These are phyloP conservation scores for Akabosia matsudoensis DNA, from an alignment of 1,140 invertebrate species.

Conservation along the genomic window DNA sequence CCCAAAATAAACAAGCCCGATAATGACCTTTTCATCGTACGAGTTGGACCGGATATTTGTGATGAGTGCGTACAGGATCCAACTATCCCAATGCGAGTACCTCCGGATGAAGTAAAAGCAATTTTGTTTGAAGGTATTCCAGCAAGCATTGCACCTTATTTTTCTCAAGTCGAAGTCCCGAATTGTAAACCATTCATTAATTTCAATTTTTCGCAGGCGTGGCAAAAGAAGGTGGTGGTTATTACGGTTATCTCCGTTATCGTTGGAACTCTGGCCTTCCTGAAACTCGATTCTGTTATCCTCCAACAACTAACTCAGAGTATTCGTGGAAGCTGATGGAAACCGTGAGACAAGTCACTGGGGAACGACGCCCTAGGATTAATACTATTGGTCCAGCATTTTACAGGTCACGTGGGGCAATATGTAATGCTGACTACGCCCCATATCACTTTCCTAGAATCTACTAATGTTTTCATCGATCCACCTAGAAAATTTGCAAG, in stretches of 20 bases:
- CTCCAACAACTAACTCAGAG: slow-evolving; percentile 41
- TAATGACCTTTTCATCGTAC: slow-evolving; percentile 21
- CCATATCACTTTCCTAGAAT: slow-evolving; percentile 40
- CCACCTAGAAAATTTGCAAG: too few species aligned
- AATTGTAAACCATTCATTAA: background rate
- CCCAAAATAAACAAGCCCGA: background rate
- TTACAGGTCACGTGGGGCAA: slow-evolving; percentile 29
- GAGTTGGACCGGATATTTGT: slow-evolving; percentile 32
- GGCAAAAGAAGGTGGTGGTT: slow-evolving; percentile 30
- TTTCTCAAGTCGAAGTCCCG: too few species aligned
- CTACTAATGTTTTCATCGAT: too few species aligned
- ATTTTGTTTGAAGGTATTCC: slow-evolving; percentile 29
- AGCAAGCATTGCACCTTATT: background rate
- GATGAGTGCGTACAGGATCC: slow-evolving; percentile 39
- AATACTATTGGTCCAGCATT: slow-evolving; percentile 28
- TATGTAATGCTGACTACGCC: slow-evolving; percentile 34
- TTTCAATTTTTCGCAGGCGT: slow-evolving; percentile 10
- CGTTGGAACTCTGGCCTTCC: slow-evolving; percentile 36
- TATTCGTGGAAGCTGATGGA: slow-evolving; percentile 39
- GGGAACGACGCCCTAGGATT: background rate
- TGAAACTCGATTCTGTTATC: slow-evolving; percentile 36
- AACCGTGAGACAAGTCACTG: slow-evolving; percentile 1
- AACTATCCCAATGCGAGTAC: slow-evolving; percentile 36
- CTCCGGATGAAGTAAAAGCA: slow-evolving; percentile 27
- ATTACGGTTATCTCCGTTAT: slow-evolving; percentile 24